Evolutionary conservation across 2,113 vertebrate genomes (phyloP), one percentile per base, ranked within the genome.

Genomic region (Bubo bubo): DNA sequence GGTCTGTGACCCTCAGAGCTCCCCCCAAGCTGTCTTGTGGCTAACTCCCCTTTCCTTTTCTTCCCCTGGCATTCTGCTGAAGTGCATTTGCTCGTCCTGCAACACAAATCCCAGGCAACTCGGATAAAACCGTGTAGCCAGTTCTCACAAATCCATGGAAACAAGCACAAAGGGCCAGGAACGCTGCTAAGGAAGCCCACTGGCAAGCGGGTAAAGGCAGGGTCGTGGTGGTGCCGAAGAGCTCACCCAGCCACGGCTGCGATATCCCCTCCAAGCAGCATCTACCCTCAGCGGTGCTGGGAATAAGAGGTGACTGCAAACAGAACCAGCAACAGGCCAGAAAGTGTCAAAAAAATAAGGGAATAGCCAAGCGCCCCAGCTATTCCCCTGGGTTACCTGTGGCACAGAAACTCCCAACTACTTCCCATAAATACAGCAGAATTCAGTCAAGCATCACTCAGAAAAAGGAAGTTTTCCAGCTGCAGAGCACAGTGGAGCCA

Each of bases 81-180:
- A 66, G 27, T 2, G 32, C 47, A 28, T 76, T 72, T 72, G 64
- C 91, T 62, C 8, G 5, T 80, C 35, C 68, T 17, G 53, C 43
- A 20, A 16, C 52, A 9, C 70, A 66, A 28, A 32, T 5, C 47
- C 68, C 79, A 21, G 91, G 79, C 32, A 72, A 34, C 9, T 21
- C 1, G 1, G 63, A 43, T 28, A 59, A 90, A 85, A 55, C n/a
- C 2, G 0, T 0, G 0, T 8, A 49, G 79, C 53, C 52, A 27
- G 70, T 55, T 73, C 87, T 28, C 64, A 56, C 84, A 77, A 16
- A 77, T 9, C 93, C 91, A 59, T 27, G 74, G 83, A 37, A 85
- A 85, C 23, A 13, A 58, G 86, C 47, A 72, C 82, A 50, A 32
- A 88, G 59, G 79, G 64, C 53, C 6, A 6, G 74, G 73, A 62